Evolutionary conservation across 2,797 vertebrate species (phyloP), one percentile per base, ranked within the genome.

Genomic region (Staurois parvus): DNA sequence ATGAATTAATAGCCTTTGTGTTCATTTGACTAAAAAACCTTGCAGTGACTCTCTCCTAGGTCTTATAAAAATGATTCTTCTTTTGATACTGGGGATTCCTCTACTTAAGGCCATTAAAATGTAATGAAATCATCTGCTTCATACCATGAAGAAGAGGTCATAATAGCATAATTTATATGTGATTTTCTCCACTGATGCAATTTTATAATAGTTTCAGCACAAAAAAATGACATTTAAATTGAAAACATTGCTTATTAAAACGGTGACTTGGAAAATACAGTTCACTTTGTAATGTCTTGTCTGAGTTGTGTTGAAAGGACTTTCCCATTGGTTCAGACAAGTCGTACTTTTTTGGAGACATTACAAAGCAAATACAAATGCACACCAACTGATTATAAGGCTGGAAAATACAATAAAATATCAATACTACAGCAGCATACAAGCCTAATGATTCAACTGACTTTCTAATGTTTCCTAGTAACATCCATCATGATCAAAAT

Each of bases 111-210:
- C 19, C 69, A 73, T 72, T 13, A 45, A 84, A 79, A 78, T 59
- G 15, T 12, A 32, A 30, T 68, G 62, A 78, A 72, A 78, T 74
- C 42, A 85, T 76, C 30, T 48, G 34, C 52, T 40, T 72, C 17
- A 13, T 84, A 19, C n/a, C 75, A 4, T 69, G 29, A 4, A 79
- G 74, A 64, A 12, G 59, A 0, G 45, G 21, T 79, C 74, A 79
- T 79, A 73, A 73, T 32, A 79, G 28, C 28, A 84, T 76, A 48
- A 73, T 79, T 73, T 84, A 73, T 37, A 30, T 30, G 75, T 66
- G 83, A 48, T 84, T 84, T 84, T 72, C 66, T 79, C 68, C 83
- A 79, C 45, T 72, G 83, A 84, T 78, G 67, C 26, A 84, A 72
- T 79, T 66, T 73, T 79, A 73, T 79, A 73, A 84, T 73, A 64